A percentile compares a stretch with the other conserved stretches of the same genome.
Conservation (phyloP, 2,888 invertebrate species). For the Stramonita haemastoma region DNA sequence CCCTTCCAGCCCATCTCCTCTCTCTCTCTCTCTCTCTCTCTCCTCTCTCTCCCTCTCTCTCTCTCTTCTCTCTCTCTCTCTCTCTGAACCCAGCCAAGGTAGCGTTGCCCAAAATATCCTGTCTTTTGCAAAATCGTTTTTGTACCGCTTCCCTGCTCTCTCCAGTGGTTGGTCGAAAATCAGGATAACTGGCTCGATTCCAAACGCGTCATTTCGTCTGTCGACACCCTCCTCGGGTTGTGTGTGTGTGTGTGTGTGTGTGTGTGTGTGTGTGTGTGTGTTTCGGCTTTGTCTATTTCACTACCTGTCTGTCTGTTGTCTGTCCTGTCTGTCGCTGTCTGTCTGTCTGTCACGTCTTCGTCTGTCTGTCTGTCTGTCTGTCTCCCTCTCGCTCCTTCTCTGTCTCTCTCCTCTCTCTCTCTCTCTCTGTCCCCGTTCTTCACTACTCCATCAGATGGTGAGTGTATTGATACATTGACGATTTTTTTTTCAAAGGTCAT, state of each 20-base stretch:
- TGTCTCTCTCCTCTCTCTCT: background rate
- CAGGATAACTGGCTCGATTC: background rate
- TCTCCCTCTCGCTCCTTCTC: background rate
- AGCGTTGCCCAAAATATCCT: too few species aligned
- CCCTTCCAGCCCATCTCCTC: background rate
- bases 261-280: slow-evolving; percentile 16
- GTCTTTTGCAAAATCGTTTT: too few species aligned
- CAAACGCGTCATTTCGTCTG: background rate
- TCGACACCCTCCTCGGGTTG: background rate
- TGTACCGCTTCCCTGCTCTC: background rate
- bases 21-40: background rate
- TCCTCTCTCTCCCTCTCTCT: too few species aligned
- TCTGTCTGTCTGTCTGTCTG: background rate
- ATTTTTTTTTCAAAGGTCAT: too few species aligned
- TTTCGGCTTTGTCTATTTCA: background rate
- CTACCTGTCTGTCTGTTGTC: background rate
- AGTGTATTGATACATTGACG: too few species aligned
- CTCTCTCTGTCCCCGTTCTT: background rate
- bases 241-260: background rate
- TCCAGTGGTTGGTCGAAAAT: background rate
- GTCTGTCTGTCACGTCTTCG: too few species aligned
- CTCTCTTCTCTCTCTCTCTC: too few species aligned
- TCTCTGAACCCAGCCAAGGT: too few species aligned
- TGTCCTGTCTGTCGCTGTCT: slow-evolving; percentile 26
- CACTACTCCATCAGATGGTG: too few species aligned